A percentile compares a stretch with the other conserved stretches of the same genome.
Evolutionary conservation across 2,888 invertebrate genomes (phyloP).

Genomic region (Drosophila aldrichi): DNA sequence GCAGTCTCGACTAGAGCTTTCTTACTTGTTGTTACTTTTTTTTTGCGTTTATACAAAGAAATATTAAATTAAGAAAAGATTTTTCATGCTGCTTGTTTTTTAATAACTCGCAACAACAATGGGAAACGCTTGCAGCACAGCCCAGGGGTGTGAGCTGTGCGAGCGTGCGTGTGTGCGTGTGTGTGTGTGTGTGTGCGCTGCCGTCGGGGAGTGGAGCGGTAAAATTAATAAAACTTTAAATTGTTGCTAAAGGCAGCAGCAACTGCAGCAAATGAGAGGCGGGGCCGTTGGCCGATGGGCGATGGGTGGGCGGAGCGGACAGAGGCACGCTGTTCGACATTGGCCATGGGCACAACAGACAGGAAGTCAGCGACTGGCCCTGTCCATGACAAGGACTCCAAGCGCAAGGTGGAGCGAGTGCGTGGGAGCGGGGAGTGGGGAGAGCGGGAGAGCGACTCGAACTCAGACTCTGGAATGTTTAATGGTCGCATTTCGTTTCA

Average conservation of each 20-base stretch:
- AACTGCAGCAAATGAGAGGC: conserved; percentile 12
- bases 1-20: too few species aligned
- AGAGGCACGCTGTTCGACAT: conserved; percentile 38
- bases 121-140: conserved; percentile 37
- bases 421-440: background rate
- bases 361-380: conserved; percentile 57
- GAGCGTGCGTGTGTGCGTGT: conserved; percentile 8
- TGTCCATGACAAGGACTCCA: conserved; percentile 21
- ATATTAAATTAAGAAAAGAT: conserved; percentile 78
- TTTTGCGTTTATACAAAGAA: conserved; percentile 58
- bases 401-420: background rate
- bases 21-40: conserved; percentile 29
- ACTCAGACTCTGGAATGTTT: conserved; percentile 66
- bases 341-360: conserved; percentile 57
- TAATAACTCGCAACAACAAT: conserved; percentile 77
- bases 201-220: conserved; percentile 33
- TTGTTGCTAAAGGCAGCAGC: conserved; percentile 64
- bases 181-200: conserved; percentile 17
- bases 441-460: conserved; percentile 24
- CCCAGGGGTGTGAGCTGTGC: conserved; percentile 7
- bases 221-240: conserved; percentile 81
- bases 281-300: too few species aligned
- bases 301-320: background rate
- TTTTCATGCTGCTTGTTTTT: conserved; percentile 73
- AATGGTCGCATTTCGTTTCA: conserved; percentile 80